These are phyloP conservation scores for Rafetus swinhoei DNA, from an alignment of 2,113 vertebrate species.

Conservation along the genomic window DNA sequence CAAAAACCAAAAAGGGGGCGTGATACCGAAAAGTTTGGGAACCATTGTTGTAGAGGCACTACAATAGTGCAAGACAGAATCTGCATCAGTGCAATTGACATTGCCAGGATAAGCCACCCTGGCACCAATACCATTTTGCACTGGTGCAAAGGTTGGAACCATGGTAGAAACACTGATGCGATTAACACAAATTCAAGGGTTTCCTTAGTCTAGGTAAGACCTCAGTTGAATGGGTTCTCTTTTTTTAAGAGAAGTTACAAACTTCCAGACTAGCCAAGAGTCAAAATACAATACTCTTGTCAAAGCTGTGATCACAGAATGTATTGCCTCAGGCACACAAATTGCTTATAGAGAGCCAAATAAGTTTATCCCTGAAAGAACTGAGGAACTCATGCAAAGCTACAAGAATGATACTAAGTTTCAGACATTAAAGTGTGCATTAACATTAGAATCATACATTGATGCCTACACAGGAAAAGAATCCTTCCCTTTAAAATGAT, in stretches of 20 bases:
- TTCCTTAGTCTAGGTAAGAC: background rate
- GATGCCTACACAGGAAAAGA: background rate
- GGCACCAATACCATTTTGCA: slow-evolving; percentile 24
- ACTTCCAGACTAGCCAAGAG: background rate
- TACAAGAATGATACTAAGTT: background rate
- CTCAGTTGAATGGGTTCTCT: rapidly evolving
- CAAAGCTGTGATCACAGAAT: background rate
- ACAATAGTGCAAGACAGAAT: background rate
- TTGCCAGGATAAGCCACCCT: slow-evolving; percentile 29
- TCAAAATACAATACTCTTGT: rapidly evolving
- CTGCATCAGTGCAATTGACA: slow-evolving; percentile 23
- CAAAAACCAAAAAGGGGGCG: no score
- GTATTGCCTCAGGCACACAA: background rate
- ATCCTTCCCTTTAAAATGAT: background rate
- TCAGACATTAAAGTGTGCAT: background rate
- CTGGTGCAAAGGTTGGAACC: background rate
- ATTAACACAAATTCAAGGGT: background rate
- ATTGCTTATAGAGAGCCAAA: background rate
- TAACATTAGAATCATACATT: background rate
- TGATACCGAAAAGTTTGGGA: no score
- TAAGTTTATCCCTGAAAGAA: background rate
- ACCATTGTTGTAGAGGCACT: background rate
- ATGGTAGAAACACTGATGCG: background rate
- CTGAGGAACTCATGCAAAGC: background rate
- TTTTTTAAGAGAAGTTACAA: background rate